Conservation (phyloP, 2,113 vertebrate genomes). For the Microcebus lehilahytsara region DNA sequence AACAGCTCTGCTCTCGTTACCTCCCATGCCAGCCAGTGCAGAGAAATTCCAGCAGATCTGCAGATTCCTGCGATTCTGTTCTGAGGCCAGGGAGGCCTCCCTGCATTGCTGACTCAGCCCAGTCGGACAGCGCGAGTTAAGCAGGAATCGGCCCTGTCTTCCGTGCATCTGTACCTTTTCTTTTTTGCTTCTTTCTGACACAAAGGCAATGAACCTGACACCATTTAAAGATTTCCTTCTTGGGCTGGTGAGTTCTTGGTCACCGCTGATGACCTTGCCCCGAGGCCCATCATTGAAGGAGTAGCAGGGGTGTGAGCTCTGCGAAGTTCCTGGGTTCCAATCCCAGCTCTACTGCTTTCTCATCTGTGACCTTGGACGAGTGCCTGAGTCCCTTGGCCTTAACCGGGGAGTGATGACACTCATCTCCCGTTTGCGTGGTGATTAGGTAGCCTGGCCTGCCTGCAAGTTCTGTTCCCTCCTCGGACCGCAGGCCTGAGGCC, state of each 20-base stretch:
- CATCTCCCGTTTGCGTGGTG: neutral
- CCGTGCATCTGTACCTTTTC: neutral
- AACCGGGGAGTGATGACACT: too few species aligned
- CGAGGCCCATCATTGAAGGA: slow-evolving; percentile 38
- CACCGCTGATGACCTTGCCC: neutral
- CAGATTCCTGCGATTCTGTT: slow-evolving; percentile 27
- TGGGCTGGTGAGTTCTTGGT: slow-evolving; percentile 38
- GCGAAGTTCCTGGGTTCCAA: neutral
- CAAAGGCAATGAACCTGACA: neutral
- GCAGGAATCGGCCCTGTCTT: slow-evolving; percentile 1
- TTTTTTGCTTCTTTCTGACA: neutral
- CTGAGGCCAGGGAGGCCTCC: neutral
- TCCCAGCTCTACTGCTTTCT: neutral
- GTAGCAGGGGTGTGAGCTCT: neutral
- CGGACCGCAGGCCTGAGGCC: neutral
- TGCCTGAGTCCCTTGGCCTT: neutral
- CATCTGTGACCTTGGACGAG: neutral
- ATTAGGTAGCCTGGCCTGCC: neutral
- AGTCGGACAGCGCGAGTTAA: accelerated
- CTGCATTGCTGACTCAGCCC: slow-evolving; percentile 60
- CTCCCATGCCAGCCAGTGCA: neutral
- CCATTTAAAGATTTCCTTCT: slow-evolving; percentile 45
- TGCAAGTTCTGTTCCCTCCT: neutral
- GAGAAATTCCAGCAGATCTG: neutral
- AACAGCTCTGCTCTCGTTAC: neutral